Evolutionary conservation across 2,888 invertebrate genomes (phyloP), one percentile per base, ranked within the genome.

Genomic region (Augochlorella aurata): DNA sequence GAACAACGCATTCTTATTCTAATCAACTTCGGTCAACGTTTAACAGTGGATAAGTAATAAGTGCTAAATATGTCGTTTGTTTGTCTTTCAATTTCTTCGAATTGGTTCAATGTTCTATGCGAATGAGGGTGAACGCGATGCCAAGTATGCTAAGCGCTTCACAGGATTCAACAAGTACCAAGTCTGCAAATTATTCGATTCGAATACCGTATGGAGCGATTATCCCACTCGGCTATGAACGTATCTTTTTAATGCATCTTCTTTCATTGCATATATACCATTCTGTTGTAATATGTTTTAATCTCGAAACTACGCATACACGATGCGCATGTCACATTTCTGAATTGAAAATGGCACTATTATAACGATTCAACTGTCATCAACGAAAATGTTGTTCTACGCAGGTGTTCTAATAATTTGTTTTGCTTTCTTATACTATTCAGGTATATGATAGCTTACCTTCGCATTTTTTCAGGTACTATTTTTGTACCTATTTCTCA

Each of bases 401-500:
- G 38, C 38, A 69, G 18, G 54, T 76, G 21, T 72, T 24, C 54
- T 69, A 72, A 4, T 18, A 69, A 38, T 58, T 58, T 47, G 29
- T 54, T 54, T 81, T 45, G n/a, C 50, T 70, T 45, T 49, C 45
- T 52, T 77, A 74, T 14, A 77, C 52, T 74, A 66, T 65, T 74
- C 75, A 73, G 38, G 66, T 63, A 63, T 72, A 79, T 78, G 77
- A 38, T 44, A 71, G 63, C 77, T 87, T 82, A 86, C 71, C 85
- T 84, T 73, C 77, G 47, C 74, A 47, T 29, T 58, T 83, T 65
- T 82, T 87, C 85, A 90, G 88, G 88, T 90, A 90, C 86, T 85
- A 52, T 61, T 38, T 88, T 90, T 89, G 86, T 89, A 90, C 88
- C 85, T 81, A 82, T 76, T 82, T 89, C 82, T 80, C 81, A 85